These are phyloP conservation scores for Penelope pileata DNA, from an alignment of 2,113 vertebrate species.

Conservation along the genomic window DNA sequence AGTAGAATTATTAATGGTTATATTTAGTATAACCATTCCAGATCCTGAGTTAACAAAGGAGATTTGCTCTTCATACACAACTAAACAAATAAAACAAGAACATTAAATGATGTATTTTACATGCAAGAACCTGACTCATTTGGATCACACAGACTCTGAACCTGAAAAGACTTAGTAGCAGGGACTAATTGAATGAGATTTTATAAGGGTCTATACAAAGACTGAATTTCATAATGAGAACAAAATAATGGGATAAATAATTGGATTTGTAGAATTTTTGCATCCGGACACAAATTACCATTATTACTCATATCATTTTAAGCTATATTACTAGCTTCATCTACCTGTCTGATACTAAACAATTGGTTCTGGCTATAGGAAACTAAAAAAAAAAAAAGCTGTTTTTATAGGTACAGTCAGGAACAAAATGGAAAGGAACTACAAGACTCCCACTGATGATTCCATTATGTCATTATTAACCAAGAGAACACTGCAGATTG, in stretches of 20 bases:
- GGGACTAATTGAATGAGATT: neutral
- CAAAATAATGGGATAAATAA: neutral
- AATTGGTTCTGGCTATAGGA: neutral
- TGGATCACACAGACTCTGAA: neutral
- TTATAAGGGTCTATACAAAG: neutral
- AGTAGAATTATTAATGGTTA: too few relatives aligned
- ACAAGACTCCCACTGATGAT: neutral
- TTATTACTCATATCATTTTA: neutral
- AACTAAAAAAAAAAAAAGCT: neutral
- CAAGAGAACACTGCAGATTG: neutral
- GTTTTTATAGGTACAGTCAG: neutral
- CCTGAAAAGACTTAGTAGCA: neutral
- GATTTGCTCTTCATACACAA: neutral
- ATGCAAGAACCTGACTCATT: neutral
- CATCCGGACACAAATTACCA: neutral
- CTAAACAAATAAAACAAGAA: neutral
- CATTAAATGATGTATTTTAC: neutral
- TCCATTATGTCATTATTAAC: neutral
- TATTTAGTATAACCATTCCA: neutral
- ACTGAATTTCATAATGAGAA: neutral
- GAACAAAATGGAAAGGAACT: neutral
- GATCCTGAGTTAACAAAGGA: neutral
- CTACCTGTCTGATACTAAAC: neutral
- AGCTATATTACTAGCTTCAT: neutral
- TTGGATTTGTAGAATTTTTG: neutral